phyloP scores from a whole-genome alignment of 2,113 vertebrate species.

The Tursiops truncatus region DNA sequence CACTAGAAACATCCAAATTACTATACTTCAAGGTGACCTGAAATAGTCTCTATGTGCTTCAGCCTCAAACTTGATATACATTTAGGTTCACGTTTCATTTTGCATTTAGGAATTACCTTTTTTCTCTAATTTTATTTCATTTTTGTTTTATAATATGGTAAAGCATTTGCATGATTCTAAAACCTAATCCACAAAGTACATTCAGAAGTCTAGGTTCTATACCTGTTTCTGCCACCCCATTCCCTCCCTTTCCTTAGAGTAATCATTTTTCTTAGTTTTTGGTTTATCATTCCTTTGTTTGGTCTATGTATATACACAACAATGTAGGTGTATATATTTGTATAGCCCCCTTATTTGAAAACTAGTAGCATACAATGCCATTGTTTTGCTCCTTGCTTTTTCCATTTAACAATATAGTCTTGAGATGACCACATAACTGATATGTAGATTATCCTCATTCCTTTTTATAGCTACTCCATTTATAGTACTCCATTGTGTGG shows the following conservation, averaged over 20 bases:
- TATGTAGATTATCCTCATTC: neutral
- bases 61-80: neutral
- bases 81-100: neutral
- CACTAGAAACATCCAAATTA: neutral
- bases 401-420: neutral
- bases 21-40: neutral
- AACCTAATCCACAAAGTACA: neutral
- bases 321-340: neutral
- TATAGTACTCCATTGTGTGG: neutral
- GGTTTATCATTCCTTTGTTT: neutral
- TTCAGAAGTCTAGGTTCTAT: neutral
- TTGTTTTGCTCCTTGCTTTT: neutral
- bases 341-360: slow-evolving; percentile 26
- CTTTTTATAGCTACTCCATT: neutral
- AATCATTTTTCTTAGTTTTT: slow-evolving; percentile 19
- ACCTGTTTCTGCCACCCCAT: neutral
- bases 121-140: slow-evolving; percentile 17
- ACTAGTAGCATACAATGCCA: neutral
- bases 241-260: neutral
- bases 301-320: neutral
- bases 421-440: neutral
- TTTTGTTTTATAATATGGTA: slow-evolving; percentile 26
- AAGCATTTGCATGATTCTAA: neutral
- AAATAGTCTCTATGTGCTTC: slow-evolving; percentile 1
- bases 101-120: neutral